A percentile compares a stretch with the other conserved stretches of the same genome.
phyloP scores from a whole-genome alignment of 2,797 vertebrate species.

The Danio jaintianensis region DNA sequence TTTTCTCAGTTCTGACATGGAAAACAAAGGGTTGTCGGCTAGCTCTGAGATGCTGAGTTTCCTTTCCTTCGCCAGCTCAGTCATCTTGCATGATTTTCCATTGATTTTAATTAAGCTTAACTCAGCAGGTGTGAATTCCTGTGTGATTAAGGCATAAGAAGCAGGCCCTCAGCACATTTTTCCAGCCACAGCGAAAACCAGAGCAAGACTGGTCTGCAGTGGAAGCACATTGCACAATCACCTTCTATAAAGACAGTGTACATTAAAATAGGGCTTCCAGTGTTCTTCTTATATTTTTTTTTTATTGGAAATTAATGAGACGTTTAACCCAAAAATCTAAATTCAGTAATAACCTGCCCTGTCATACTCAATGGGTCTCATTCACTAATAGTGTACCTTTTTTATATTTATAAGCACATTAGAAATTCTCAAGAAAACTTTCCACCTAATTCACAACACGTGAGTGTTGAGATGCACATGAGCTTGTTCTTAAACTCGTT shows the following conservation, averaged over 20 bases:
- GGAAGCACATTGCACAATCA: conserved; percentile 74
- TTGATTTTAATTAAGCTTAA: conserved; percentile 86
- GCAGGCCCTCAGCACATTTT: conserved; percentile 84
- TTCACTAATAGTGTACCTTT: no score
- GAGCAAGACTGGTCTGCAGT: conserved; percentile 67
- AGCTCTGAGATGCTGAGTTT: conserved; percentile 64
- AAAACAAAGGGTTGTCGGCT: conserved; percentile 59
- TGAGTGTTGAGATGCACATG: no score
- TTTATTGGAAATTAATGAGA: no score
- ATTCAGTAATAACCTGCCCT: no score
- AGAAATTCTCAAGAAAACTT: no score
- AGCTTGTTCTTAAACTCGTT: no score
- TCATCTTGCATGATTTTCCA: conserved; percentile 83
- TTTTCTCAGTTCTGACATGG: conserved; percentile 49
- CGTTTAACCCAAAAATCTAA: no score
- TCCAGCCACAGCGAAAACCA: conserved; percentile 81
- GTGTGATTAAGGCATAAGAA: conserved; percentile 83
- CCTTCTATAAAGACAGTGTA: conserved; percentile 56
- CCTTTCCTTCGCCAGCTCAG: conserved; percentile 69
- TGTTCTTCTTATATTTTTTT: not conserved
- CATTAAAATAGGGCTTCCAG: not conserved
- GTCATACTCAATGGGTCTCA: no score
- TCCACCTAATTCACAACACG: no score
- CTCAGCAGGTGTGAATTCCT: conserved; percentile 85
- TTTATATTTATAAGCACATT: no score